phyloP scores from a whole-genome alignment of 2,797 vertebrate genomes.

The Gallirallus australis region DNA sequence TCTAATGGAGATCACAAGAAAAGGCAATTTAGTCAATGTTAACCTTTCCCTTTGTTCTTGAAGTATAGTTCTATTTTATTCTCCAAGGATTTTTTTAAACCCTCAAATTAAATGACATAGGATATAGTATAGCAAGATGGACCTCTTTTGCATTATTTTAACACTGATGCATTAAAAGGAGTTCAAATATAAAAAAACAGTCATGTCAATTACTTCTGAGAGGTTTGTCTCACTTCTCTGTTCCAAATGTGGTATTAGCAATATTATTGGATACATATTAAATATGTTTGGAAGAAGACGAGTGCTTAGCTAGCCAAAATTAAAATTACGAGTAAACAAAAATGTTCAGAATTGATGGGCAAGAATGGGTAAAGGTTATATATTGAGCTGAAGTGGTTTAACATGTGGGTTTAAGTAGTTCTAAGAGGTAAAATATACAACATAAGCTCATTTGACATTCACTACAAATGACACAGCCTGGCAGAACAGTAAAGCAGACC shows the following conservation, averaged over 20 bases:
- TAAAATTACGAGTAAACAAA: background rate
- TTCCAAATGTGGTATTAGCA: background rate
- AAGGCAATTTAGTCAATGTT: background rate
- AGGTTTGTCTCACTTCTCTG: background rate
- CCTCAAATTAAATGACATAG: background rate
- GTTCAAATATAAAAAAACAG: accelerated
- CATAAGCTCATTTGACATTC: background rate
- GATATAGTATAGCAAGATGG: background rate
- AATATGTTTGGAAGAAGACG: background rate
- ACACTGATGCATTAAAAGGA: background rate
- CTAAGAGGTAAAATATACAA: background rate
- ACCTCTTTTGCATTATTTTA: background rate
- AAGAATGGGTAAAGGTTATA: background rate
- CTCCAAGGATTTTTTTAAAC: background rate
- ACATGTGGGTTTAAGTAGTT: background rate
- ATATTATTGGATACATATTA: background rate
- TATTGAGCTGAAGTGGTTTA: background rate
- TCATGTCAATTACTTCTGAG: background rate
- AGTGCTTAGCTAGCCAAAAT: background rate
- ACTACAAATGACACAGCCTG: background rate
- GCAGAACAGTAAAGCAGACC: background rate
- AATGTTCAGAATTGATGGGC: background rate
- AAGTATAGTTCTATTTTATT: background rate
- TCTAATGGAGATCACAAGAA: background rate
- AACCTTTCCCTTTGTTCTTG: background rate